Evolutionary conservation across 2,797 vertebrate genomes (phyloP).

Genomic region (Carapus acus): DNA sequence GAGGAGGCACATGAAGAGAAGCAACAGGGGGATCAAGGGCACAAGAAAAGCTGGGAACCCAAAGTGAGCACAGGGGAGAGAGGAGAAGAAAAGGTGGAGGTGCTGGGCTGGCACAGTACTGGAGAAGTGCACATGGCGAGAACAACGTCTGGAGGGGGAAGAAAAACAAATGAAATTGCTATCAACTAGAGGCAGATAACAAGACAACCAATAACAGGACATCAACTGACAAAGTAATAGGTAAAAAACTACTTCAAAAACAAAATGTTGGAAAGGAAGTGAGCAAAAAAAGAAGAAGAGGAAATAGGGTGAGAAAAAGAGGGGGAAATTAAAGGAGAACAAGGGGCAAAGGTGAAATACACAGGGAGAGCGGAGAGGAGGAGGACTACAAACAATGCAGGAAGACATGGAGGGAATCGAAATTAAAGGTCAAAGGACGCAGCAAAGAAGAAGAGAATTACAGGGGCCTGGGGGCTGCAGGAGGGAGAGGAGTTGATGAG

Average conservation of each 20-base stretch:
- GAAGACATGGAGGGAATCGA: constrained; percentile 1
- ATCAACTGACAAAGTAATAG: too few relatives aligned
- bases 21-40: too few relatives aligned
- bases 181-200: too few relatives aligned
- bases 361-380: constrained; percentile 6
- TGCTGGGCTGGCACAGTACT: too few relatives aligned
- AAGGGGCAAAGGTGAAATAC: constrained; percentile 11
- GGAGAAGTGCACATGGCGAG: neutral
- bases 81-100: too few relatives aligned
- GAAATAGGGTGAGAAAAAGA: neutral
- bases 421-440: neutral
- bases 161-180: too few relatives aligned
- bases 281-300: neutral
- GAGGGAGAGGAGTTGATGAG: neutral
- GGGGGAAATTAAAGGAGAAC: constrained; percentile 9
- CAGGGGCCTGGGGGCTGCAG: neutral
- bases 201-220: too few relatives aligned
- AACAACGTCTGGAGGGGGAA: neutral
- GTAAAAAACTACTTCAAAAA: too few relatives aligned
- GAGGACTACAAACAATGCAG: neutral
- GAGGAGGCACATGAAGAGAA: too few relatives aligned
- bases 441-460: neutral
- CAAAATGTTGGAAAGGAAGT: neutral
- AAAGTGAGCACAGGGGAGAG: too few relatives aligned
- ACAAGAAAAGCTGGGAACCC: too few relatives aligned